These are phyloP conservation scores for Drosophila funebris DNA, from an alignment of 1,140 invertebrate genomes.

Conservation along the genomic window DNA sequence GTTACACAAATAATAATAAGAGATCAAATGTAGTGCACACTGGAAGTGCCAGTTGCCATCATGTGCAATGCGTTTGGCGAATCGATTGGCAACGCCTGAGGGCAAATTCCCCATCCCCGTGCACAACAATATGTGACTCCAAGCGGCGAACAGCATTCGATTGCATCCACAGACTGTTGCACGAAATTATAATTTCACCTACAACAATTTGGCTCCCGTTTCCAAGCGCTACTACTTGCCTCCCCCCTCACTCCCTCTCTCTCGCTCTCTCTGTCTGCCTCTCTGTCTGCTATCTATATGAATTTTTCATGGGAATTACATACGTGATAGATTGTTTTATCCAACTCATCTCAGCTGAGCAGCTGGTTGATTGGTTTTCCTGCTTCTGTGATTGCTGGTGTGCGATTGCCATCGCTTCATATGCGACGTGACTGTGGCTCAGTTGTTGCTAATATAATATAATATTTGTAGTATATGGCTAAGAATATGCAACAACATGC, in stretches of 20 bases:
- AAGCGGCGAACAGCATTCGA: slow-evolving; percentile 3
- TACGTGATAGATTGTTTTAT: slow-evolving; percentile 77
- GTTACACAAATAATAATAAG: slow-evolving; percentile 3
- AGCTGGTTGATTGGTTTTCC: slow-evolving; percentile 68
- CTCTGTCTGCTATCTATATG: slow-evolving; percentile 9
- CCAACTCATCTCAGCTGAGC: slow-evolving; percentile 35
- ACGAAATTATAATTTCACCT: slow-evolving; percentile 77
- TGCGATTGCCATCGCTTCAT: slow-evolving; percentile 55
- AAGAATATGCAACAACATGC: slow-evolving; percentile 11
- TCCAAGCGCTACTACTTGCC: slow-evolving; percentile 15
- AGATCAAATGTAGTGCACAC: slow-evolving; percentile 63
- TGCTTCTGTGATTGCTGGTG: slow-evolving; percentile 46
- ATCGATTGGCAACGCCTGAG: slow-evolving; percentile 72
- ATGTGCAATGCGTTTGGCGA: slow-evolving; percentile 74
- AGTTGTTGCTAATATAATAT: slow-evolving; percentile 17
- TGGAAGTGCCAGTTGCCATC: slow-evolving; percentile 28
- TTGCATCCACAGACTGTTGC: slow-evolving; percentile 40
- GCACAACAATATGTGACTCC: slow-evolving; percentile 45
- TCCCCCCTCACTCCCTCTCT: not conserved
- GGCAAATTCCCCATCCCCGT: slow-evolving; percentile 14
- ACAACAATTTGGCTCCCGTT: slow-evolving; percentile 78
- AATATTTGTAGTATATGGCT: not conserved
- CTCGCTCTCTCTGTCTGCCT: not conserved
- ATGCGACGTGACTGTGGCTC: slow-evolving; percentile 73
- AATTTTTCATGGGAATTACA: slow-evolving; percentile 82